Base-by-base conservation (phyloP, 2,888 invertebrate genomes). In the Hirudinaria manillensis region DNA sequence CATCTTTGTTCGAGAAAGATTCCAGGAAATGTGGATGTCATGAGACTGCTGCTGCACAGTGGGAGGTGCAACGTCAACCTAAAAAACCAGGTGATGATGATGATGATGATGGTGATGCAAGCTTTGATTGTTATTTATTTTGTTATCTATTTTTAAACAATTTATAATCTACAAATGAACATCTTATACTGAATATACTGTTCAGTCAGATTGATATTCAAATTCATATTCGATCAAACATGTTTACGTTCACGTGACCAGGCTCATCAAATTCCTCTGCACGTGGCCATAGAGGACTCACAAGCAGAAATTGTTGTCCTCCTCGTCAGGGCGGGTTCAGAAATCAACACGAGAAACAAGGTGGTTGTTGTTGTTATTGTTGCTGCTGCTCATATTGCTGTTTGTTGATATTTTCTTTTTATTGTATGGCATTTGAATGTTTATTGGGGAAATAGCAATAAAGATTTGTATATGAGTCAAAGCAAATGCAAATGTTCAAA, bases 1-100 rank as follows among this genome's bases (percentile, higher is more conserved):
- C 99, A 99, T 87, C 88, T 99, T 83, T 98, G 99, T 0, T 96
- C 98, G 0, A 95, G 95, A 86, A 98, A 98, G 71, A 98, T 98
- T 0, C 97, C 98, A 83, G 61, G 61, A 51, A 73, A 73, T 55
- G 92, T 93, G 0, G 95, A 96, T 83, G 94, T 98, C 0, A 96
- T 98, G 56, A 29, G n/a, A 0, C 92, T 92, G 84, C 93, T 93
- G 16, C 88, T 99, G 77, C 91, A 98, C 1, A 89, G 94, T 80
- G 95, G 96, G 80, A 91, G 91, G 27, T 90, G 91, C 0, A 90
- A 91, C 82, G 88, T 92, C 10, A 89, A 92, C 77, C 87, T 90
- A 75, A 88, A 90, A 56, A 92, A 92, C 81, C 87, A 89, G 86
- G 92, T 92, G 86, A 86, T 45, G 45, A 6, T 7, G 3, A 16